Conservation (phyloP, 2,797 vertebrate species). For the Oreochromis grahami region DNA sequence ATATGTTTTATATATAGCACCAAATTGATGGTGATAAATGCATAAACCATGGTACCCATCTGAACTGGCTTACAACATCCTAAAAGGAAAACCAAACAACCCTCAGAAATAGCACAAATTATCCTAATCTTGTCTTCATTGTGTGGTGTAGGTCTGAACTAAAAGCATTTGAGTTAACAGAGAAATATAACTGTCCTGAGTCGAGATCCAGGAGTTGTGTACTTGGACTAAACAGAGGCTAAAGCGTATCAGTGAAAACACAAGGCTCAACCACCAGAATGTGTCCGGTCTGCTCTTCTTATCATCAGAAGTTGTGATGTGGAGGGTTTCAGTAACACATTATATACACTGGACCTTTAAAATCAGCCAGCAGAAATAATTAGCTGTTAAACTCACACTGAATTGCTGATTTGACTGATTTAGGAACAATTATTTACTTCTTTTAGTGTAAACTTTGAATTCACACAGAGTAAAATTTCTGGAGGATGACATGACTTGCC, state of each 20-base stretch:
- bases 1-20: not conserved
- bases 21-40: not conserved
- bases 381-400: not conserved
- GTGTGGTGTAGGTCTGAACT: not conserved
- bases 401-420: not conserved
- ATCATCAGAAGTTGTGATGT: not conserved
- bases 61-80: not conserved
- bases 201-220: not conserved
- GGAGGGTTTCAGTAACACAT: not conserved
- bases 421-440: not conserved
- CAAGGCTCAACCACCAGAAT: not conserved
- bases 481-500: not conserved
- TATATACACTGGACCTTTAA: not conserved
- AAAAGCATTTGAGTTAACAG: not conserved
- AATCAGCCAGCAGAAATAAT: not conserved
- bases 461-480: not conserved
- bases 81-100: not conserved
- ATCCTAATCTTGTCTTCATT: not conserved
- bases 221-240: not conserved
- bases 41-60: not conserved
- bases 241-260: accelerated
- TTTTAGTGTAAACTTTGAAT: not conserved
- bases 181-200: not conserved
- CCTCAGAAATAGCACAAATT: not conserved
- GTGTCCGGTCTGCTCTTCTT: not conserved